These are phyloP conservation scores for Bembecia ichneumoniformis DNA, from an alignment of 2,888 invertebrate species.

Conservation along the genomic window DNA sequence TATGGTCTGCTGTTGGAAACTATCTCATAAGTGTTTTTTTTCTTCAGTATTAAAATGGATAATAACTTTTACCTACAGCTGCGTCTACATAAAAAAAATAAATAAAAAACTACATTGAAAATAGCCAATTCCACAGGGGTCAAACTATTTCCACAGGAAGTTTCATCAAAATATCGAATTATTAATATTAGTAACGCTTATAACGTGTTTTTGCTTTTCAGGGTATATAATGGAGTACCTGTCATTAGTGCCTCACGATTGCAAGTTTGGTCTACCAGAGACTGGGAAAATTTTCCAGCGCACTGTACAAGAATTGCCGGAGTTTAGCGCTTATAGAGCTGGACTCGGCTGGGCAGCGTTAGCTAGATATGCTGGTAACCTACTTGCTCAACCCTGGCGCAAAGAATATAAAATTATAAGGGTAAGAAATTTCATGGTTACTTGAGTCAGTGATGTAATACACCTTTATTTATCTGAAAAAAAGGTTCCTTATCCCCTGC, in stretches of 20 bases:
- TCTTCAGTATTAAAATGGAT: no score
- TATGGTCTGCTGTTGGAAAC: no score
- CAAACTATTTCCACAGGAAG: no score
- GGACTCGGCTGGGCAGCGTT: constrained; percentile 88
- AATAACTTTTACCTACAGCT: background rate
- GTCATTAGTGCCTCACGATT: constrained; percentile 81
- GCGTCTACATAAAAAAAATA: no score
- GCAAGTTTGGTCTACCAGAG: constrained; percentile 83
- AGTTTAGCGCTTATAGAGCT: constrained; percentile 86
- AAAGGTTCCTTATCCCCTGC: no score
- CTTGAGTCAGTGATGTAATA: background rate
- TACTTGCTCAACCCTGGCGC: constrained; percentile 90
- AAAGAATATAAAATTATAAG: constrained; percentile 86
- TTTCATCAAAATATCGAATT: no score
- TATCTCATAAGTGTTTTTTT: no score
- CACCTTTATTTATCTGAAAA: no score
- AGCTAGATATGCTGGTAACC: constrained; percentile 87
- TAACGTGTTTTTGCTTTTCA: constrained; percentile 30
- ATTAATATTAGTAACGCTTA: no score
- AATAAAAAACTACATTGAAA: no score
- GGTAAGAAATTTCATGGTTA: constrained; percentile 56
- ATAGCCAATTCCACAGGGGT: no score
- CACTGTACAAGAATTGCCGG: constrained; percentile 77
- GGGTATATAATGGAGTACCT: constrained; percentile 85
- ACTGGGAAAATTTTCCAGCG: constrained; percentile 82